Conservation (phyloP, 2,113 vertebrate species). For the Ceyx margarethae region DNA sequence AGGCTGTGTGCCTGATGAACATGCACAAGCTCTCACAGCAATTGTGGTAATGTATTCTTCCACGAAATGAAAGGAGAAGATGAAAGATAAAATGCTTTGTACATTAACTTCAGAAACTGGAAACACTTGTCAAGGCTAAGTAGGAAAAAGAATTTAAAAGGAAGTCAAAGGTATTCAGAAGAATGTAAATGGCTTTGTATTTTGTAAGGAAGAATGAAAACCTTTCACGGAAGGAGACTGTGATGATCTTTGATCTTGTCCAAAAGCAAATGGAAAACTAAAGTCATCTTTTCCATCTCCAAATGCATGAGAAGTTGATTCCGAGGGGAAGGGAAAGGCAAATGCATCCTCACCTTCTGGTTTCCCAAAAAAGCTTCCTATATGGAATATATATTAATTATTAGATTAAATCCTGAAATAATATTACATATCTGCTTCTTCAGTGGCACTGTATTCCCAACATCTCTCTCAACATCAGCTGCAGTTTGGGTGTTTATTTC, state of each 20-base stretch:
- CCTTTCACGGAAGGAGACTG: slow-evolving; percentile 64
- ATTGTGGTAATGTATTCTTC: slow-evolving; percentile 14
- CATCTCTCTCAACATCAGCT: not conserved
- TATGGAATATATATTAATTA: not conserved
- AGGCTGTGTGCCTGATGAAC: not conserved
- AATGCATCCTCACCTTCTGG: slow-evolving; percentile 73
- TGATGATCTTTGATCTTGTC: slow-evolving; percentile 72
- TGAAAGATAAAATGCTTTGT: slow-evolving; percentile 32
- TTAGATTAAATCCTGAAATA: not conserved
- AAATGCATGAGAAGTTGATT: slow-evolving; percentile 67
- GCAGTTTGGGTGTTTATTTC: not conserved
- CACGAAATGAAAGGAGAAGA: slow-evolving; percentile 39
- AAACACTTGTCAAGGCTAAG: slow-evolving; percentile 59
- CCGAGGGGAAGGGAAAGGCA: slow-evolving; percentile 73
- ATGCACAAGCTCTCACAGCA: slow-evolving; percentile 14
- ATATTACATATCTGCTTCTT: not conserved
- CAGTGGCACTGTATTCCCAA: not conserved
- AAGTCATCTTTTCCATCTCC: slow-evolving; percentile 77
- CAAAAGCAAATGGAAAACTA: slow-evolving; percentile 79
- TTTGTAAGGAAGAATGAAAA: slow-evolving; percentile 72
- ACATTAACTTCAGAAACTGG: slow-evolving; percentile 38
- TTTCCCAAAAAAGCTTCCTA: slow-evolving; percentile 78
- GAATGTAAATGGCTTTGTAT: slow-evolving; percentile 70
- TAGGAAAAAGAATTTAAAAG: slow-evolving; percentile 55
- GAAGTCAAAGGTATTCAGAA: slow-evolving; percentile 72